phyloP scores from a whole-genome alignment of 2,888 invertebrate genomes.

The Orgyia antiqua region DNA sequence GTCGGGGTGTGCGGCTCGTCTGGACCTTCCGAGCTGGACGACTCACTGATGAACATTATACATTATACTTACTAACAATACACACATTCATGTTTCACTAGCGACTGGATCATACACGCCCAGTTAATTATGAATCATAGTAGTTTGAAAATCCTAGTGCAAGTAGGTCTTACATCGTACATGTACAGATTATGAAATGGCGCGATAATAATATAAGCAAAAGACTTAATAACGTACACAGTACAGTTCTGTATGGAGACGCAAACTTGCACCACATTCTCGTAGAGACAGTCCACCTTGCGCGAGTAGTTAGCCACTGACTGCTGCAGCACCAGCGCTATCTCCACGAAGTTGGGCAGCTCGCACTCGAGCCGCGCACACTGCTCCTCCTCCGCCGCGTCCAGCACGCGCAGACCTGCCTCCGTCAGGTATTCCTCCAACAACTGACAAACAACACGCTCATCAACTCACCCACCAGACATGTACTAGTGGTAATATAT shows the following conservation, averaged over 20 bases:
- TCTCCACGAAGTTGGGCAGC: slow-evolving; percentile 84
- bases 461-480: background rate
- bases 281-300: slow-evolving; percentile 82
- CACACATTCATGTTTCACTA: no score
- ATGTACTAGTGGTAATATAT: no score
- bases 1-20: slow-evolving; percentile 4
- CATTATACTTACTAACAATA: no score
- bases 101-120: no score
- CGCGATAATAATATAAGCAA: no score
- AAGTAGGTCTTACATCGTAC: no score
- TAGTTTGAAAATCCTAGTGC: no score
- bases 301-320: slow-evolving; percentile 83
- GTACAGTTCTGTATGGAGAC: slow-evolving; percentile 44
- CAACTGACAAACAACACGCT: slow-evolving; percentile 56
- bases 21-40: background rate
- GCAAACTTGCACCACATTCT: slow-evolving; percentile 54
- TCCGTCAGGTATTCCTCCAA: slow-evolving; percentile 78
- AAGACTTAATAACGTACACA: no score
- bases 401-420: slow-evolving; percentile 58
- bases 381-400: slow-evolving; percentile 26
- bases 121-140: no score
- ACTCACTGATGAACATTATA: background rate
- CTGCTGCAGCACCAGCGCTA: slow-evolving; percentile 87
- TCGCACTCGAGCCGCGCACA: background rate
- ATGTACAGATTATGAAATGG: no score